A percentile compares a stretch with the other conserved stretches of the same genome.
Conservation (phyloP, 2,113 vertebrate genomes). For the Manacus vitellinus region DNA sequence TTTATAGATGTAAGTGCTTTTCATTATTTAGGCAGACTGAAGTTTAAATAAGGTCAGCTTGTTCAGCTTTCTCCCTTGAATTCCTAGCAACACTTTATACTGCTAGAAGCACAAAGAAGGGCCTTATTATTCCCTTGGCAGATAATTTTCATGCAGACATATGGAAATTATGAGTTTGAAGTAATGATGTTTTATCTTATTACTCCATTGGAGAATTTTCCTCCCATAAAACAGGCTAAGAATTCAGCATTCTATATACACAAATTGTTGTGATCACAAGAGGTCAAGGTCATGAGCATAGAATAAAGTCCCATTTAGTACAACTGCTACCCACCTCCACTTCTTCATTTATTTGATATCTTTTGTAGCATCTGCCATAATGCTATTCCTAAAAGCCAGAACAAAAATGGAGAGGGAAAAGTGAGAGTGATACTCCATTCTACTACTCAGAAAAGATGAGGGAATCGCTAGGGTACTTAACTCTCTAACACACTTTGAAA, state of each 20-base stretch:
- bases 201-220: not conserved
- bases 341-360: not conserved
- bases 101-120: not conserved
- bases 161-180: slow-evolving; percentile 21
- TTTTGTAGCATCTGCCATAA: not conserved
- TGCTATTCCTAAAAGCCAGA: not conserved
- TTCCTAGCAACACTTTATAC: not conserved
- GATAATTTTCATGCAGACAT: slow-evolving; percentile 9
- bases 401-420: not conserved
- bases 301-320: not conserved
- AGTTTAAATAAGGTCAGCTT: slow-evolving; percentile 22
- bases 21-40: not conserved
- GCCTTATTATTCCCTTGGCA: slow-evolving; percentile 23
- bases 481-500: not conserved
- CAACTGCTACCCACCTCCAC: not conserved
- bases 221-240: not conserved
- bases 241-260: not conserved
- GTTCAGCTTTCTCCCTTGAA: slow-evolving; percentile 2
- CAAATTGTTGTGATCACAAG: not conserved
- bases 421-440: not conserved
- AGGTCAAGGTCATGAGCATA: not conserved
- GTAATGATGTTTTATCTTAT: not conserved
- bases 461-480: not conserved
- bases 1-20: not conserved
- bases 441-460: not conserved